These are phyloP conservation scores for Drosophila truncata DNA, from an alignment of 1,140 invertebrate species.

Conservation along the genomic window DNA sequence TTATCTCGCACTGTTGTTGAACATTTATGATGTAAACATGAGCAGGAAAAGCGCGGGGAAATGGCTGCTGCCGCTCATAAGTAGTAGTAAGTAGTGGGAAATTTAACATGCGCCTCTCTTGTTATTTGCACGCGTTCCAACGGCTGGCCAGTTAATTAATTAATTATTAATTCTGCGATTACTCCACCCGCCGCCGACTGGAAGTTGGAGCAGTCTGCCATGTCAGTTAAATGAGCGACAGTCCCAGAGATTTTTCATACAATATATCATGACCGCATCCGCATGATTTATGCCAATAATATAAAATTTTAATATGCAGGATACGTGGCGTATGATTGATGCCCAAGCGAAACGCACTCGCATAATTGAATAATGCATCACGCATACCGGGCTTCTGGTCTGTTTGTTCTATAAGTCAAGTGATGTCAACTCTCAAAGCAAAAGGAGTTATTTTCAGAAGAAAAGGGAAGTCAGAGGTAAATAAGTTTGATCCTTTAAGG, in stretches of 20 bases:
- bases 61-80: conserved; percentile 12
- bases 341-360: conserved; percentile 29
- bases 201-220: not conserved
- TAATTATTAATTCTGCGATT: conserved; percentile 54
- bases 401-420: conserved; percentile 44
- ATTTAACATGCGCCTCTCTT: conserved; percentile 21
- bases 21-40: conserved; percentile 57
- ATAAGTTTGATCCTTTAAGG: not conserved
- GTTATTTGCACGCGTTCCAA: conserved; percentile 13
- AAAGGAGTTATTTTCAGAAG: conserved; percentile 6
- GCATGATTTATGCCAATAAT: conserved; percentile 66
- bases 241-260: conserved; percentile 42
- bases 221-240: conserved; percentile 20
- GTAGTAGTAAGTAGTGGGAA: conserved; percentile 20
- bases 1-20: conserved; percentile 34
- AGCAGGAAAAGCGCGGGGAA: conserved; percentile 12
- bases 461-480: not conserved
- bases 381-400: not conserved
- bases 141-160: conserved; percentile 45
- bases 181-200: conserved; percentile 20
- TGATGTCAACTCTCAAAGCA: conserved; percentile 29
- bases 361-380: conserved; percentile 50
- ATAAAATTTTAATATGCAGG: conserved; percentile 69
- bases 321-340: conserved; percentile 71
- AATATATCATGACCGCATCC: conserved; percentile 12